phyloP scores from a whole-genome alignment of 2,113 vertebrate genomes.

The Cephalopholis sonnerati region DNA sequence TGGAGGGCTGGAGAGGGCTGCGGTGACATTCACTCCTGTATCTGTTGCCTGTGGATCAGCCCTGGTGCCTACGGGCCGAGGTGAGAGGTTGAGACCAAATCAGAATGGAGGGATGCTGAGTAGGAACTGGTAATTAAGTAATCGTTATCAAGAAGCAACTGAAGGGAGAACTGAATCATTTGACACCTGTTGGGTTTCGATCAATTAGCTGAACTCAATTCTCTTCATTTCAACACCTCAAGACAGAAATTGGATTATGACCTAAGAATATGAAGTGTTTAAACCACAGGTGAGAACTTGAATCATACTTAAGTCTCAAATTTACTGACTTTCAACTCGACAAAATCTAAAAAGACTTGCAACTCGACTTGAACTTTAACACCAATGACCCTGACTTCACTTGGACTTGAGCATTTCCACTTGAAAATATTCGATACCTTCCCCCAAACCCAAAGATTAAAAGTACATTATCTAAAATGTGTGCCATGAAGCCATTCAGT shows the following conservation, averaged over 20 bases:
- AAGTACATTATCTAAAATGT: too few relatives aligned
- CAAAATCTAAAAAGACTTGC: too few relatives aligned
- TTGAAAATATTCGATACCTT: too few relatives aligned
- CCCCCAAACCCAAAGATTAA: too few relatives aligned
- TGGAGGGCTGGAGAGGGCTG: conserved; percentile 85
- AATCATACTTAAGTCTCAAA: too few relatives aligned
- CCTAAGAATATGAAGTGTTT: not conserved
- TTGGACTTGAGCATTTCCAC: too few relatives aligned
- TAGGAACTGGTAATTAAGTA: conserved; percentile 48
- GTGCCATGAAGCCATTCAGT: too few relatives aligned
- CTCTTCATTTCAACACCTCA: not conserved
- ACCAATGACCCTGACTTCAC: too few relatives aligned
- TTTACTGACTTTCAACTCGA: too few relatives aligned
- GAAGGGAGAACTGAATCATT: conserved; percentile 33
- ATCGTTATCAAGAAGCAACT: conserved; percentile 38
- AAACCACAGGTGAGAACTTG: too few relatives aligned
- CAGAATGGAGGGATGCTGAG: conserved; percentile 49
- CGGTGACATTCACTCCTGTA: conserved; percentile 82
- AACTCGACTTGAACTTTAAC: too few relatives aligned
- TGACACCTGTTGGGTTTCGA: conserved; percentile 67
- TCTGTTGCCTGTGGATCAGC: conserved; percentile 81
- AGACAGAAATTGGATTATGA: not conserved
- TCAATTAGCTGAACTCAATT: conserved; percentile 40
- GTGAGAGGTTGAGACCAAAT: conserved; percentile 78
- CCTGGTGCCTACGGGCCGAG: conserved; percentile 77